A percentile compares a stretch with the other conserved stretches of the same genome.
These are phyloP conservation scores for Anadara kagoshimensis DNA, from an alignment of 1,140 invertebrate genomes.

Conservation along the genomic window DNA sequence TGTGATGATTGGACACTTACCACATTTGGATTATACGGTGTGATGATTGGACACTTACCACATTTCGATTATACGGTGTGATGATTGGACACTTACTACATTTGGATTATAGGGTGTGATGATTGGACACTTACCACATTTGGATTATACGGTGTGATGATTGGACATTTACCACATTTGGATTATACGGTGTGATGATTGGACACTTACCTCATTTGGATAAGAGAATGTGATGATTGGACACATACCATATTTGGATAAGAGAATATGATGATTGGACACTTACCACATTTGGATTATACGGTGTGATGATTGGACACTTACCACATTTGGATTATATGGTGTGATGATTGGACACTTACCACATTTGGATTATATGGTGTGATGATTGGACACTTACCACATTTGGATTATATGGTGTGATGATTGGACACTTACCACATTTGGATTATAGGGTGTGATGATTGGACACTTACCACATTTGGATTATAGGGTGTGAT, in stretches of 20 bases:
- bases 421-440: no score
- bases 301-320: constrained; percentile 78
- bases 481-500: no score
- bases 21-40: constrained; percentile 79
- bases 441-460: no score
- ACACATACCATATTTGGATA: constrained; percentile 78
- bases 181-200: constrained; percentile 80
- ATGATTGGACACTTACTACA: constrained; percentile 77
- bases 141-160: constrained; percentile 80
- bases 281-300: constrained; percentile 79
- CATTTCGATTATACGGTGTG: constrained; percentile 79
- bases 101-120: constrained; percentile 80
- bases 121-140: constrained; percentile 77
- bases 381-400: no score
- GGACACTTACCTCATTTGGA: constrained; percentile 78
- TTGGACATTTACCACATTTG: constrained; percentile 78
- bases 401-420: no score
- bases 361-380: no score
- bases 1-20: constrained; percentile 77
- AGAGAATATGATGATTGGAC: no score
- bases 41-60: constrained; percentile 77
- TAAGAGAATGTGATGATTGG: constrained; percentile 78
- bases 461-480: no score
- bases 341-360: constrained; percentile 68
- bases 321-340: constrained; percentile 79